phyloP scores from a whole-genome alignment of 2,113 vertebrate genomes.

The Fukomys damarensis region DNA sequence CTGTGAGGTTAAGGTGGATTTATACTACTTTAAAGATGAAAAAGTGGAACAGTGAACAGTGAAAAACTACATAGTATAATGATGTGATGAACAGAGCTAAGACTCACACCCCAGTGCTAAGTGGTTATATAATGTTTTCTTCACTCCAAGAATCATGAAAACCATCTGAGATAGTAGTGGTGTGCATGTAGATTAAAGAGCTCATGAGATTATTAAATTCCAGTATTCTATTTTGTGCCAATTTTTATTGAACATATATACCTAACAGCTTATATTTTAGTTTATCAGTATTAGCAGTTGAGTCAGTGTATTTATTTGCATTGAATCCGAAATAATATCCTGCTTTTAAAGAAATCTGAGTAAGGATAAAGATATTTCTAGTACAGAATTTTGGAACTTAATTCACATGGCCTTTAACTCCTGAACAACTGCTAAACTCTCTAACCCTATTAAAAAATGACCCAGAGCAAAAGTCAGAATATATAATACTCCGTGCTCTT shows the following conservation, averaged over 20 bases:
- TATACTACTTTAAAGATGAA: neutral
- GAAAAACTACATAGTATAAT: neutral
- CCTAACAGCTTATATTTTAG: neutral
- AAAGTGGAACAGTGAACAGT: neutral
- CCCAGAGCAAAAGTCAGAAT: neutral
- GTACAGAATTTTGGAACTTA: neutral
- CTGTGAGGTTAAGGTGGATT: neutral
- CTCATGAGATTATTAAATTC: conserved; percentile 7
- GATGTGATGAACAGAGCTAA: conserved; percentile 1
- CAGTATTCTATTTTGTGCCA: conserved; percentile 32
- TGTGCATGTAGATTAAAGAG: neutral
- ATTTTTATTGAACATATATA: conserved; percentile 8
- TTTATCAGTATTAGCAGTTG: neutral
- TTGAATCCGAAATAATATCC: neutral
- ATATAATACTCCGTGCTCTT: neutral
- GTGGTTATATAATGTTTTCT: neutral
- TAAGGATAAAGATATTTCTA: conserved; percentile 48
- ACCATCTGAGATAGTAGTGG: neutral
- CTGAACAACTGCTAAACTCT: neutral
- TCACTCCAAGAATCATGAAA: neutral
- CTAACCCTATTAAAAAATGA: neutral
- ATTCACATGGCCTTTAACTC: conserved; percentile 11
- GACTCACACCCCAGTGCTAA: neutral
- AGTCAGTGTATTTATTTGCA: conserved; percentile 9
- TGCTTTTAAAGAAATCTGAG: conserved; percentile 38